Conservation (phyloP, 2,797 vertebrate species). For the Gymnodraco acuticeps region DNA sequence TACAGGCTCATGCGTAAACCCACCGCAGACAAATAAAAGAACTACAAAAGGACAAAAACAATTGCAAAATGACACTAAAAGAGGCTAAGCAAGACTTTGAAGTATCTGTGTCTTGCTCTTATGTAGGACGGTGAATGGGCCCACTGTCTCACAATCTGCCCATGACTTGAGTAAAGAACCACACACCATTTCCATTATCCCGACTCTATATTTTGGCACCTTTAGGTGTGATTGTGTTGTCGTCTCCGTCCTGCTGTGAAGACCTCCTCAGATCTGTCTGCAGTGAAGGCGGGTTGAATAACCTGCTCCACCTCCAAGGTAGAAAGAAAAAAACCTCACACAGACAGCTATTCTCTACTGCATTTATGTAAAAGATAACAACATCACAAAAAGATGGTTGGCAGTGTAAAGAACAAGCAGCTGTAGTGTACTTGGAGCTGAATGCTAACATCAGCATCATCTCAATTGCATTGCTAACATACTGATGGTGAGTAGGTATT, state of each 20-base stretch:
- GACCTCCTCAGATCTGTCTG: slow-evolving; percentile 2
- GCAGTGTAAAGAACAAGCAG: background rate
- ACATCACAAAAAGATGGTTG: background rate
- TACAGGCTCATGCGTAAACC: no score
- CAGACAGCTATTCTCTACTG: background rate
- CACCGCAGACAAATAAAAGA: no score
- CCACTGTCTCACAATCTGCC: no score
- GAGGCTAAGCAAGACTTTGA: no score
- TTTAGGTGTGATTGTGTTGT: slow-evolving; percentile 42
- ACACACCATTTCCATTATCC: background rate
- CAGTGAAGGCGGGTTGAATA: slow-evolving; percentile 11
- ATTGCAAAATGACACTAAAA: no score
- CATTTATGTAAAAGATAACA: background rate
- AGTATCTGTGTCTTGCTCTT: no score
- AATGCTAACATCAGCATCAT: background rate
- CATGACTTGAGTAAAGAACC: background rate
- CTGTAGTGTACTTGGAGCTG: background rate
- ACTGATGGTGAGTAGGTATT: no score
- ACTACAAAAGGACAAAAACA: no score
- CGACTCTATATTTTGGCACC: background rate
- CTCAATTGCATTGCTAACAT: no score
- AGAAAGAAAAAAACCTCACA: background rate
- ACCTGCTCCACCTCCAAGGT: slow-evolving; percentile 15
- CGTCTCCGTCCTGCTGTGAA: background rate
- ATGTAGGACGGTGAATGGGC: no score